Base-by-base conservation (phyloP, 2,113 vertebrate genomes). In the Brachionichthys hirsutus region DNA sequence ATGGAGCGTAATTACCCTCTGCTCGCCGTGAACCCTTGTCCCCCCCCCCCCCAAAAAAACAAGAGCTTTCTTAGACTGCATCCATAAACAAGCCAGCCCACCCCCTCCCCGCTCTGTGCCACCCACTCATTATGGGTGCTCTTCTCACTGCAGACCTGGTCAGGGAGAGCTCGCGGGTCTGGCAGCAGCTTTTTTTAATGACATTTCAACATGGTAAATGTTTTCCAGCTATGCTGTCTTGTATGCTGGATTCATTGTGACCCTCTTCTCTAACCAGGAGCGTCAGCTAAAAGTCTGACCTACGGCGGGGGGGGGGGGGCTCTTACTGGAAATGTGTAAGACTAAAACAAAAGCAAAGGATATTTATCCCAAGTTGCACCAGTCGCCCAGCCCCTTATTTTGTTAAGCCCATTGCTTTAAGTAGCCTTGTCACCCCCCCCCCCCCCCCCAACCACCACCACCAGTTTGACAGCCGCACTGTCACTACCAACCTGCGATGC, bases 1-100 rank as follows among this genome's bases (percentile, higher is more conserved):
- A 85, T 82, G 72, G 81, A 82, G 80, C 73, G 18, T 89, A 88
- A 91, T 89, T 87, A 86, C 79, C 87, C 81, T 74, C 75, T 77
- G 71, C 82, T 85, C 57, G 40, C 73, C 40, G 62, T 70, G 78
- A 85, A 81, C 78, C 73, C 73, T 53, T 71, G 71, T 57, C 77
- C 72, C 70, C 75, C 59, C 62, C 46, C 19, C 18, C 46, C 17
- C 6, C 46, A n/a, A 1, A 6, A 44, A 71, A 82, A 81, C 77
- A 81, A 66, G 62, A 66, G 83, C 65, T 67, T 73, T 67, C 81
- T 81, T 43, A 57, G 59, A 76, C 67, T 66, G 81, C 66, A 81
- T 81, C 73, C 78, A 73, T 82, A 89, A 86, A 88, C 87, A 89
- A 88, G 82, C 73, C 73, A 60, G 60, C 35, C 6, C 22, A 41